Percentiles rank a stretch among this genome's conserved stretches.
These are phyloP conservation scores for Craniophora ligustri DNA, from an alignment of 2,888 invertebrate species.

Conservation along the genomic window DNA sequence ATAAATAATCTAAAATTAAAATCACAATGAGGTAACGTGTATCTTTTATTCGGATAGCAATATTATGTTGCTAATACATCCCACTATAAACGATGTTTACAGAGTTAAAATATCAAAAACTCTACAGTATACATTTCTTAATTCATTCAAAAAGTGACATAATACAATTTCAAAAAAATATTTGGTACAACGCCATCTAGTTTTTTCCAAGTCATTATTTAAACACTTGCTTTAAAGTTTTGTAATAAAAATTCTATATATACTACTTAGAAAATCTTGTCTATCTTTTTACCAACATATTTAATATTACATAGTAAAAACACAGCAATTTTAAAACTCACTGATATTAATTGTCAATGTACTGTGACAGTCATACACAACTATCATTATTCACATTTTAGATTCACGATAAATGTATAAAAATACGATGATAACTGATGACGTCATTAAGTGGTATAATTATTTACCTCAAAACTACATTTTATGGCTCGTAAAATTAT, in stretches of 20 bases:
- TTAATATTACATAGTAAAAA: conserved; percentile 8
- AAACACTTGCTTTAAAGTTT: neutral
- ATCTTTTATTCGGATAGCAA: neutral
- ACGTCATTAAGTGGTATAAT: neutral
- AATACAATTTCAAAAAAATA: neutral
- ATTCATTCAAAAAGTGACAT: neutral
- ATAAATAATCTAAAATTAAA: neutral
- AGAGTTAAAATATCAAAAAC: neutral
- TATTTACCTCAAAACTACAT: neutral
- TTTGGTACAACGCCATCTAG: neutral
- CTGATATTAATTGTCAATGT: neutral
- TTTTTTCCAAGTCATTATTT: neutral
- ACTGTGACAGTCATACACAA: neutral
- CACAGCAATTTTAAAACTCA: conserved; percentile 20
- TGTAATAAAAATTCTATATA: too few relatives aligned
- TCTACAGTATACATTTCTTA: neutral
- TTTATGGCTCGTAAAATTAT: neutral
- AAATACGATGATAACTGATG: neutral
- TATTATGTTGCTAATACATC: neutral
- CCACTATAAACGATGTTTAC: neutral
- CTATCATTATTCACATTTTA: conserved; percentile 2
- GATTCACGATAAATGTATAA: conserved; percentile 18
- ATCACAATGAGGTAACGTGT: neutral
- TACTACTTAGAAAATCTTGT: too few relatives aligned
- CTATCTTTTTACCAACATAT: neutral